Conservation (phyloP, 2,888 invertebrate species). For the Pasiphila rectangulata region DNA sequence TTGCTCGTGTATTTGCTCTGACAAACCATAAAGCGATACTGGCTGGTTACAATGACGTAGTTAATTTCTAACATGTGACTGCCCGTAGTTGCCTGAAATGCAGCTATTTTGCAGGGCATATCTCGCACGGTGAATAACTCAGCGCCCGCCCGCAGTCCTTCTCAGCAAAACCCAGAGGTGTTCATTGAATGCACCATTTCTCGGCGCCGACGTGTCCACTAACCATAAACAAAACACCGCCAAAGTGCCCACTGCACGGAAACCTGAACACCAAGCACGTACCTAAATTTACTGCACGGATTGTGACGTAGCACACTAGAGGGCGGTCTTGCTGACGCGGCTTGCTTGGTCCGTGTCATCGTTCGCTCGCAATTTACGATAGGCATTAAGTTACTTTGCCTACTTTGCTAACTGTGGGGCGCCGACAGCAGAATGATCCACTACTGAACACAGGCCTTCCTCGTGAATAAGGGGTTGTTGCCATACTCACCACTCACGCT, state of each 20-base stretch:
- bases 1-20: too few relatives aligned
- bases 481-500: too few relatives aligned
- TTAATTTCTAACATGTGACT: conserved; percentile 1
- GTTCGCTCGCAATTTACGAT: too few relatives aligned
- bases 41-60: too few relatives aligned
- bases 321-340: too few relatives aligned
- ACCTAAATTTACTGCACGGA: background rate
- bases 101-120: background rate
- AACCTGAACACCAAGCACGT: conserved; percentile 14
- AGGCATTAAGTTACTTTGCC: too few relatives aligned
- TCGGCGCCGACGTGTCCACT: conserved; percentile 22
- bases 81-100: background rate
- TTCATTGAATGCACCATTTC: conserved; percentile 17
- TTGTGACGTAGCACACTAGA: background rate
- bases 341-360: too few relatives aligned
- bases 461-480: too few relatives aligned
- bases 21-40: too few relatives aligned
- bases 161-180: conserved; percentile 14
- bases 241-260: conserved; percentile 19
- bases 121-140: conserved; percentile 4
- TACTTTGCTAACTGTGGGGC: too few relatives aligned
- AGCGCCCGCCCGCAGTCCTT: background rate
- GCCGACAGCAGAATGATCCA: too few relatives aligned
- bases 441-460: too few relatives aligned
- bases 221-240: conserved; percentile 25